Evolutionary conservation across 2,113 vertebrate genomes (phyloP).

Genomic region (Syrmaticus mikado): DNA sequence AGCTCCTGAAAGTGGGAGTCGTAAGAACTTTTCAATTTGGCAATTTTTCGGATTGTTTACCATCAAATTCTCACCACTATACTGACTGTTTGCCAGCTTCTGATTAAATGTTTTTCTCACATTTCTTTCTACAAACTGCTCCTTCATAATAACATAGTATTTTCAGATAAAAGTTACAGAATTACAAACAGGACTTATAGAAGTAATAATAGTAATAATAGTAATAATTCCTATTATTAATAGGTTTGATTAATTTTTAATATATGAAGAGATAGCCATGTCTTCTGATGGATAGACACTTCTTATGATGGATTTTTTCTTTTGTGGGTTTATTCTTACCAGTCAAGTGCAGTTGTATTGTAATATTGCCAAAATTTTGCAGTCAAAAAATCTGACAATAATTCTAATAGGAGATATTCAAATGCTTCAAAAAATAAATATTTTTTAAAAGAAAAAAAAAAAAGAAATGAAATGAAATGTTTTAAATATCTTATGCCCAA

Average conservation of each 20-base stretch:
- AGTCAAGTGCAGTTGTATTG: not conserved
- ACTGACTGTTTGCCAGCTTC: slow-evolving; percentile 32
- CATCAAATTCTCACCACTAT: slow-evolving; percentile 29
- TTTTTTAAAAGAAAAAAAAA: not conserved
- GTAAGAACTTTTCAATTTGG: slow-evolving; percentile 39
- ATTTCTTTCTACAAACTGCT: slow-evolving; percentile 23
- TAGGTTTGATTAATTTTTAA: not conserved
- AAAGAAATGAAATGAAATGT: not conserved
- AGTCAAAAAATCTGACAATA: not conserved
- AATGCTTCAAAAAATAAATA: not conserved
- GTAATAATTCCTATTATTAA: not conserved
- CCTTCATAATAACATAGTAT: slow-evolving; percentile 39
- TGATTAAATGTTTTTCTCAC: slow-evolving; percentile 51
- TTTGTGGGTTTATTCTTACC: not conserved
- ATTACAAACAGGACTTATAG: not conserved
- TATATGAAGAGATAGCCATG: not conserved
- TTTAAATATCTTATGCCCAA: not conserved
- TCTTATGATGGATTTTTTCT: not conserved
- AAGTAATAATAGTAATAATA: not conserved
- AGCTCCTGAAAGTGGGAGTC: slow-evolving; percentile 33
- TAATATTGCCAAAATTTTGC: not conserved
- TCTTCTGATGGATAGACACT: not conserved
- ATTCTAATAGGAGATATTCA: not conserved
- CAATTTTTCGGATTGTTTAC: slow-evolving; percentile 31
- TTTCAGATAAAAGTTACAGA: slow-evolving; percentile 47